A percentile compares a stretch with the other conserved stretches of the same genome.
phyloP scores from a whole-genome alignment of 2,888 invertebrate genomes.

The Apocheima hispidaria region DNA sequence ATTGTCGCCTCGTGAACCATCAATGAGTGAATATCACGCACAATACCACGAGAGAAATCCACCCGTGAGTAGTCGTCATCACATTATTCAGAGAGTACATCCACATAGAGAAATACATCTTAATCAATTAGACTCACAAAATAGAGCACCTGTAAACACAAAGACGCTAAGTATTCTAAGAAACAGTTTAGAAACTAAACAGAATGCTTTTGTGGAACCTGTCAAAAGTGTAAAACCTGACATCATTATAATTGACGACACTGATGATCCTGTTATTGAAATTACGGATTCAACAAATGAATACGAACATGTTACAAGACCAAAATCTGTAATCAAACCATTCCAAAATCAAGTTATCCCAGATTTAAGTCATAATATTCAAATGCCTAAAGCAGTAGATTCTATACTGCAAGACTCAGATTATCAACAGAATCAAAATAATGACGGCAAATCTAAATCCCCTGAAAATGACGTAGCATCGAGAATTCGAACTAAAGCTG shows the following conservation, averaged over 20 bases:
- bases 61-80: slow-evolving; percentile 66
- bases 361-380: slow-evolving; percentile 81
- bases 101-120: slow-evolving; percentile 70
- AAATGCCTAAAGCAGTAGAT: slow-evolving; percentile 89
- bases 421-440: slow-evolving; percentile 64
- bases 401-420: slow-evolving; percentile 86
- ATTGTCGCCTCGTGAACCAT: slow-evolving; percentile 57
- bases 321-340: slow-evolving; percentile 54
- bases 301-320: slow-evolving; percentile 57
- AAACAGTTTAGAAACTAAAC: slow-evolving; percentile 89
- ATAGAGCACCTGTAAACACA: slow-evolving; percentile 88
- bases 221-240: slow-evolving; percentile 81
- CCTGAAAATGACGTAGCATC: slow-evolving; percentile 87
- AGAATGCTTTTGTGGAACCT: slow-evolving; percentile 83
- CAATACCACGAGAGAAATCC: slow-evolving; percentile 71
- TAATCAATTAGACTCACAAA: slow-evolving; percentile 67
- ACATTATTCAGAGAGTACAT: slow-evolving; percentile 76
- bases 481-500: slow-evolving; percentile 94
- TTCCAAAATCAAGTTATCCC: slow-evolving; percentile 53
- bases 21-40: slow-evolving; percentile 64
- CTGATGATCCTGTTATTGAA: slow-evolving; percentile 80
- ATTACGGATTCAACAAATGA: slow-evolving; percentile 79
- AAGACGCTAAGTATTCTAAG: slow-evolving; percentile 90
- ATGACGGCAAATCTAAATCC: slow-evolving; percentile 69
- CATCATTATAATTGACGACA: slow-evolving; percentile 82